phyloP scores from a whole-genome alignment of 2,797 vertebrate genomes.

The Peromyscus melanophrys region DNA sequence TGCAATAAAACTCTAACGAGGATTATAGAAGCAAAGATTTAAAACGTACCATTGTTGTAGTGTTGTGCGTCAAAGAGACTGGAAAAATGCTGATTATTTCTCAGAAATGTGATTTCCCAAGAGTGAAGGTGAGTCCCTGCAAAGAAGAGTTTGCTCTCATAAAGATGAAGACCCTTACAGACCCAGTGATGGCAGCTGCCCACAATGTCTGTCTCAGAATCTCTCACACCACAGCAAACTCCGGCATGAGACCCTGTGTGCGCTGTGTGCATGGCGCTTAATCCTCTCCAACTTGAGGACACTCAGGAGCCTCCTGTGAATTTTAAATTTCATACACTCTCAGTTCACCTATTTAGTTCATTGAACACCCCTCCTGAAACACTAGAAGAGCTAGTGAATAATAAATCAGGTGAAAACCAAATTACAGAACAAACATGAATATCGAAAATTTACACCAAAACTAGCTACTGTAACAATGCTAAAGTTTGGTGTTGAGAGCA shows the following conservation, averaged over 20 bases:
- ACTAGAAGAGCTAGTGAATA: neutral
- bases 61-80: constrained; percentile 90
- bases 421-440: constrained; percentile 46
- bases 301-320: neutral
- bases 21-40: constrained; percentile 90
- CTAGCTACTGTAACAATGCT: neutral
- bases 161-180: constrained; percentile 91
- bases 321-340: neutral
- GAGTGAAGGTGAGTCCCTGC: constrained; percentile 90
- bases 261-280: rapidly evolving
- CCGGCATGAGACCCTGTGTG: neutral
- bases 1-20: constrained; percentile 88
- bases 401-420: constrained; percentile 22
- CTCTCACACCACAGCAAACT: constrained; percentile 95
- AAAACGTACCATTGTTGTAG: constrained; percentile 94
- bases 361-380: neutral
- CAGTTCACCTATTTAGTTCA: neutral
- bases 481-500: neutral
- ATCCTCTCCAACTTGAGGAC: constrained; percentile 39
- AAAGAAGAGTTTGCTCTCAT: constrained; percentile 92
- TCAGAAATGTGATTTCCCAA: constrained; percentile 90
- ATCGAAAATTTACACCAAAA: neutral
- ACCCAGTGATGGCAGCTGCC: constrained; percentile 94
- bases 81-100: constrained; percentile 87
- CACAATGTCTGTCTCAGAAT: constrained; percentile 94